phyloP scores from a whole-genome alignment of 1,140 invertebrate species.

The Drosophila kikkawai region DNA sequence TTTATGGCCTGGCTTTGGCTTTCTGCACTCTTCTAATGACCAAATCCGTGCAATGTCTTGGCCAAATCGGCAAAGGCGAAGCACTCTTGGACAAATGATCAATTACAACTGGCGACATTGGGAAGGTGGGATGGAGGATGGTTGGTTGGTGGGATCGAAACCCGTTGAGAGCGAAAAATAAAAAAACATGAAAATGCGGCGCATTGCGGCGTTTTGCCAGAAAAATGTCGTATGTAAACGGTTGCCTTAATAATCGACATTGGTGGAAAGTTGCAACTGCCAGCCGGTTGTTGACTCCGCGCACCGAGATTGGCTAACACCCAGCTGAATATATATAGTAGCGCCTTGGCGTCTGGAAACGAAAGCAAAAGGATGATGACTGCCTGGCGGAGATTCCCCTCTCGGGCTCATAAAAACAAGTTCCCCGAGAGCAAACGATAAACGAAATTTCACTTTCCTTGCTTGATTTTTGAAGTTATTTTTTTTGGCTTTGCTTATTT shows the following conservation, averaged over 20 bases:
- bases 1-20: slow-evolving; percentile 21
- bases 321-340: slow-evolving; percentile 17
- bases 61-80: slow-evolving; percentile 38
- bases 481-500: slow-evolving; percentile 24
- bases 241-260: slow-evolving; percentile 80
- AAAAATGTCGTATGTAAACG: slow-evolving; percentile 75
- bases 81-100: slow-evolving; percentile 59
- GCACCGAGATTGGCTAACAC: slow-evolving; percentile 48
- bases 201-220: not conserved
- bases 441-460: slow-evolving; percentile 74
- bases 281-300: slow-evolving; percentile 58
- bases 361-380: slow-evolving; percentile 76
- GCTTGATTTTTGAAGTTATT: slow-evolving; percentile 15
- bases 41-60: slow-evolving; percentile 48
- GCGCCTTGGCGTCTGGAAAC: slow-evolving; percentile 61
- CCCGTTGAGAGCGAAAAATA: slow-evolving; percentile 45
- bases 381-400: slow-evolving; percentile 19
- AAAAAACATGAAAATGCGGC: slow-evolving; percentile 57
- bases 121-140: not conserved
- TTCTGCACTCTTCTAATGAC: slow-evolving; percentile 47
- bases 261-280: slow-evolving; percentile 73
- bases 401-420: slow-evolving; percentile 24
- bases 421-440: slow-evolving; percentile 29
- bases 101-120: slow-evolving; percentile 58
- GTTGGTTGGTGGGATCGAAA: slow-evolving; percentile 30